Percentiles rank a stretch among this genome's conserved stretches.
These are phyloP conservation scores for Haliclystus octoradiatus DNA, from an alignment of 30 jellyfish, hydroid and myxozoan species.

Conservation along the genomic window DNA sequence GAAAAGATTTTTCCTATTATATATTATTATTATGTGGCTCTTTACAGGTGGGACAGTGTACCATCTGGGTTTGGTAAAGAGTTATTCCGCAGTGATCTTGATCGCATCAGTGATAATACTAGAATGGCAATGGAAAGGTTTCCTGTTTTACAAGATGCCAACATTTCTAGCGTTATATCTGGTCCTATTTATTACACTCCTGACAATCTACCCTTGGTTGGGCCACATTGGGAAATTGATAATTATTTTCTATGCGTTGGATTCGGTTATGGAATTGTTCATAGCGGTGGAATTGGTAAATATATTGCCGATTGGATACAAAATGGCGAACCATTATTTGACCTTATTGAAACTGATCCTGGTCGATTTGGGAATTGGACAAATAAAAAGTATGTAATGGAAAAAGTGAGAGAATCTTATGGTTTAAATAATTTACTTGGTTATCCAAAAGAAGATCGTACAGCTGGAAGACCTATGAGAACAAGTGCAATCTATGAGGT, in stretches of 20 bases:
- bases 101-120: constrained; percentile 84
- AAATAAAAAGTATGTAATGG: constrained; percentile 50
- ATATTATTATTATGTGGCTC: too few relatives aligned
- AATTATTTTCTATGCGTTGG: constrained; percentile 93
- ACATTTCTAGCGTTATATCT: constrained; percentile 86
- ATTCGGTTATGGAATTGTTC: constrained; percentile 92
- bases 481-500: constrained; percentile 90
- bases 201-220: constrained; percentile 94
- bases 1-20: too few relatives aligned
- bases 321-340: constrained; percentile 85
- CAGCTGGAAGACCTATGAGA: constrained; percentile 91
- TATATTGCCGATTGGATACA: constrained; percentile 91
- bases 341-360: constrained; percentile 84
- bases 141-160: constrained; percentile 78
- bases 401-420: constrained; percentile 79
- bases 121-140: constrained; percentile 84
- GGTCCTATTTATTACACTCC: constrained; percentile 99
- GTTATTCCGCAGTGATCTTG: constrained; percentile 81
- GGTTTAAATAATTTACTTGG: constrained; percentile 67
- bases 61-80: constrained; percentile 98
- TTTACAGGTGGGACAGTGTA: constrained; percentile 95
- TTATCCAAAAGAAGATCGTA: constrained; percentile 89
- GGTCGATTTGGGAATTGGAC: constrained; percentile 99
- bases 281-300: constrained; percentile 98
- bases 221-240: constrained; percentile 84